Conservation (phyloP, 2,113 vertebrate species). For the Apeltes quadracus region DNA sequence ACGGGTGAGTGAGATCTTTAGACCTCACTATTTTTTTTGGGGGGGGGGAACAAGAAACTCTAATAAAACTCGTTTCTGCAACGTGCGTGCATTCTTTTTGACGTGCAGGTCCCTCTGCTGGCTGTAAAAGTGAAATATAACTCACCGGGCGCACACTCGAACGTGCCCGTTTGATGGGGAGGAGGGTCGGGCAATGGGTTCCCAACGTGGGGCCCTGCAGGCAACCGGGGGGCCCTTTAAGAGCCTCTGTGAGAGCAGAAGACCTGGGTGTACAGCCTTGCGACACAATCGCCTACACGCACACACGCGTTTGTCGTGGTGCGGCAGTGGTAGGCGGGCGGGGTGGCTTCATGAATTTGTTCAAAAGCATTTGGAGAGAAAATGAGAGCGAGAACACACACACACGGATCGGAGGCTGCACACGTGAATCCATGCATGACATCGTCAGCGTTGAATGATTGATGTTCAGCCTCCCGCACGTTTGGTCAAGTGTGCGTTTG, state of each 20-base stretch:
- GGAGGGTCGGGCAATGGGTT: background rate
- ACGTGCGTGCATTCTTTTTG: conserved; percentile 42
- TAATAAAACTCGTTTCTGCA: conserved; percentile 52
- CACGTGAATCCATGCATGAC: background rate
- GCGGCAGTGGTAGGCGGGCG: background rate
- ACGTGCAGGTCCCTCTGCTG: conserved; percentile 46
- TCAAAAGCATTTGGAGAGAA: background rate
- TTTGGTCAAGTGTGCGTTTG: background rate
- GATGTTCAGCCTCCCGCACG: background rate
- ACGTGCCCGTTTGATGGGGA: conserved; percentile 15
- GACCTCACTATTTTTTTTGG: conserved; percentile 19
- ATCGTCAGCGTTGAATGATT: background rate
- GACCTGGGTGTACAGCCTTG: background rate
- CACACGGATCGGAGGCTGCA: background rate
- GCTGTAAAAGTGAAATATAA: conserved; percentile 38
- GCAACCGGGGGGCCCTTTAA: background rate
- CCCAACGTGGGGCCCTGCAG: background rate
- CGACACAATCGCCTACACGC: background rate
- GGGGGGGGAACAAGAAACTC: conserved; percentile 14
- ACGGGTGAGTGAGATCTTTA: conserved; percentile 10
- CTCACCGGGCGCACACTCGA: background rate
- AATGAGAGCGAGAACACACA: too few relatives aligned
- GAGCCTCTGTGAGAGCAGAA: background rate
- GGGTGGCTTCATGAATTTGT: background rate
- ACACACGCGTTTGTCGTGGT: background rate